Conservation (phyloP, 2,888 invertebrate genomes). For the Watsonalla cultraria region DNA sequence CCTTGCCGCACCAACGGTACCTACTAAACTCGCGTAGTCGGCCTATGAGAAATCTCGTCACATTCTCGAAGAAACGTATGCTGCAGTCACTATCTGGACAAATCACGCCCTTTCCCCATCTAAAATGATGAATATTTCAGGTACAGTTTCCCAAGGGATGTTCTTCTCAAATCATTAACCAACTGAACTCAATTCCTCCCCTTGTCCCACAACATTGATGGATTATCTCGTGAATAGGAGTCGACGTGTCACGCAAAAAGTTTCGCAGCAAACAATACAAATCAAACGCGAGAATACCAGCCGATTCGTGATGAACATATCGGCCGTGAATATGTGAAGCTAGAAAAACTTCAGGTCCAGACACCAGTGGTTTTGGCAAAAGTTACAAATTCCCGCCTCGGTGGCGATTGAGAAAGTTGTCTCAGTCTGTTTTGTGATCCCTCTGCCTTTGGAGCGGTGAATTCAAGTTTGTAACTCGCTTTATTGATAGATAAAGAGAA, state of each 20-base stretch:
- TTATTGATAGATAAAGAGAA: background rate
- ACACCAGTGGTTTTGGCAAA: conserved; percentile 18
- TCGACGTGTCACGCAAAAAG: background rate
- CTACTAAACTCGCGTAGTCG: too few relatives aligned
- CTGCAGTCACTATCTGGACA: too few relatives aligned
- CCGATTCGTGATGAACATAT: background rate
- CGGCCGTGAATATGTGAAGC: background rate
- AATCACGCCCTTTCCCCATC: too few relatives aligned
- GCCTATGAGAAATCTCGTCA: too few relatives aligned
- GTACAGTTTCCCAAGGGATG: too few relatives aligned
- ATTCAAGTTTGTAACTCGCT: conserved; percentile 19
- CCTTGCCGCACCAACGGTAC: too few relatives aligned
- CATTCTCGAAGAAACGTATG: too few relatives aligned
- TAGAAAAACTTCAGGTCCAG: conserved; percentile 5
- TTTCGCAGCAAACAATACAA: too few relatives aligned
- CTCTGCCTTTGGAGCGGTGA: conserved; percentile 11
- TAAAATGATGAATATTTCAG: too few relatives aligned
- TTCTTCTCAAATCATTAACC: too few relatives aligned
- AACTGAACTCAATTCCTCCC: too few relatives aligned
- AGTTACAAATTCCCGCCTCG: conserved; percentile 22
- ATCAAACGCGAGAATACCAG: background rate
- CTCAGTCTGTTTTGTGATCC: background rate
- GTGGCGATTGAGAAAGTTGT: conserved; percentile 35
- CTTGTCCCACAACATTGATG: too few relatives aligned
- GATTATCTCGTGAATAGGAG: conserved; percentile 4